Evolutionary conservation across 2,888 invertebrate genomes (phyloP), one percentile per base, ranked within the genome.

Genomic region (Hypsopygia costalis): DNA sequence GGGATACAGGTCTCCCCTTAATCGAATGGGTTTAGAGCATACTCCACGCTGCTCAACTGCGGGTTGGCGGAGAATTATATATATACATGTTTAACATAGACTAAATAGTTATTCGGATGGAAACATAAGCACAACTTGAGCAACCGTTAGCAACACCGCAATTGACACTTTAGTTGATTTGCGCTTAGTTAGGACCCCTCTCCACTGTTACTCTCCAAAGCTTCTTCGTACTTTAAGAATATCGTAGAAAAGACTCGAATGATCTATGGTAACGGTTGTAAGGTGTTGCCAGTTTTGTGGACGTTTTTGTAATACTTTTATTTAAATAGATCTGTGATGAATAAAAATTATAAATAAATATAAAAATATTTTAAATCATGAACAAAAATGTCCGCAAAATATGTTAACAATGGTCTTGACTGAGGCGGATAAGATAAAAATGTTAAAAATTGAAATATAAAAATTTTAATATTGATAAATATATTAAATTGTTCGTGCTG

Each of bases 241-340:
- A 52, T 62, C 55, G 53, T 58, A 60, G 52, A 58, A 42, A 58
- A 69, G 65, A 70, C 59, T 70, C 60, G 53, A 58, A 51, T 55
- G 56, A 55, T 51, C 43, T 2, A 16, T 16, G 55, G 47, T 54
- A 60, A 48, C 54, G 55, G 52, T 16, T 4, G 55, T 55, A 52
- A 42, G 51, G 60, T 62, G 58, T 65, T 66, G 62, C 56, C 62
- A 60, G 58, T 62, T 63, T 59, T 58, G 64, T 62, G 64, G 61
- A 63, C 58, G 54, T 53, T 58, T 67, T 62, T 65, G 55, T 62
- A 41, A 55, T 42, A 50, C 28, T 27, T 10, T 12, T 35, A 8
- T 32, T 36, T 34, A 10, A 41, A 30, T 38, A 11, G 12, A 32
- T 5, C 32, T 32, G 16, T 27, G 25, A 32, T 38, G 16, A 6